These are phyloP conservation scores for Nebria brevicollis DNA, from an alignment of 2,888 invertebrate species.

Conservation along the genomic window DNA sequence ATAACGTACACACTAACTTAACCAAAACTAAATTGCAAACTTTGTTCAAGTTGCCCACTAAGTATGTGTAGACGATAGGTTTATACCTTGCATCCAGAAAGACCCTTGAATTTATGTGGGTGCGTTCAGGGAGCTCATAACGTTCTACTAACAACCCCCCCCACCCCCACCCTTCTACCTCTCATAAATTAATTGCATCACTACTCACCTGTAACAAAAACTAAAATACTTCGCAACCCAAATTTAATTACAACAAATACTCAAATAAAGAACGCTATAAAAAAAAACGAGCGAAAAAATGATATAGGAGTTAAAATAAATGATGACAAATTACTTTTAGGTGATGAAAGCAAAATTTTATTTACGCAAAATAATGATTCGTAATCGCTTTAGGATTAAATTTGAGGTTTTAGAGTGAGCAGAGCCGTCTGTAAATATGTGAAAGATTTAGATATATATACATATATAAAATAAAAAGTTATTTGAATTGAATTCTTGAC, in stretches of 20 bases:
- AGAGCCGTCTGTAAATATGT: too few species aligned
- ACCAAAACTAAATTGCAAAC: not conserved
- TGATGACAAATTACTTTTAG: too few species aligned
- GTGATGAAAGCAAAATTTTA: too few species aligned
- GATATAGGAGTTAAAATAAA: too few species aligned
- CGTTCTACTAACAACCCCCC: not conserved
- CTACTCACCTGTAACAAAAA: slow-evolving; percentile 11
- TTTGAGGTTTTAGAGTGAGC: too few species aligned
- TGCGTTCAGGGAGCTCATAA: not conserved
- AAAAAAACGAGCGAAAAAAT: too few species aligned
- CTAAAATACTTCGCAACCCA: not conserved
- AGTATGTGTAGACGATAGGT: slow-evolving; percentile 13
- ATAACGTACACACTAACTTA: slow-evolving; percentile 25
- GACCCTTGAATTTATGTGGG: not conserved
- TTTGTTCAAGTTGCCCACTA: slow-evolving; percentile 5
- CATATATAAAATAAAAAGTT: too few species aligned
- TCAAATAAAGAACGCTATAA: too few species aligned
- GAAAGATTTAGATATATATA: too few species aligned
- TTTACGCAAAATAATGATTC: too few species aligned
- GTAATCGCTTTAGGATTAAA: too few species aligned
- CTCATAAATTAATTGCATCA: not conserved
- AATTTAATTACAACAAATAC: too few species aligned
- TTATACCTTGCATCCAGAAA: not conserved
- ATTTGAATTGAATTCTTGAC: not conserved
- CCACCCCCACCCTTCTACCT: not conserved